A percentile compares a stretch with the other conserved stretches of the same genome.
These are phyloP conservation scores for Stercorarius parasiticus DNA, from an alignment of 2,113 vertebrate genomes.

Conservation along the genomic window DNA sequence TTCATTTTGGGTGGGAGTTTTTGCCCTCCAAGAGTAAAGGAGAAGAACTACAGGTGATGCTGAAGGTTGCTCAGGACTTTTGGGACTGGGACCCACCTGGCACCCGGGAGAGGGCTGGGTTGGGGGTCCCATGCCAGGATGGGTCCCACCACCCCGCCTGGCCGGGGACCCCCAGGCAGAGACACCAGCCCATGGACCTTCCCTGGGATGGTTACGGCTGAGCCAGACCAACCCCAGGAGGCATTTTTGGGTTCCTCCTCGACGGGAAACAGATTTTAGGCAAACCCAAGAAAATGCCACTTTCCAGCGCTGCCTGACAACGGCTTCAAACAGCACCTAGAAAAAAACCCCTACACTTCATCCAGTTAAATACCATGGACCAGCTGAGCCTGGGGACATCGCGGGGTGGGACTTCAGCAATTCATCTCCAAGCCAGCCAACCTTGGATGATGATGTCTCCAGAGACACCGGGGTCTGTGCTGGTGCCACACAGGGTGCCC, in stretches of 20 bases:
- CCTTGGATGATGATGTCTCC: fast-evolving
- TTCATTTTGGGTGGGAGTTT: background rate
- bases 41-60: background rate
- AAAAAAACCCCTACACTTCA: background rate
- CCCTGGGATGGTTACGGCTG: fast-evolving
- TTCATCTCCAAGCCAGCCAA: background rate
- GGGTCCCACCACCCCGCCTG: background rate
- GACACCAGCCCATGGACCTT: background rate
- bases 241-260: background rate
- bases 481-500: background rate
- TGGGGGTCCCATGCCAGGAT: background rate
- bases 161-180: background rate
- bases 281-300: background rate
- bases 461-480: background rate
- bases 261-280: background rate
- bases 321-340: background rate
- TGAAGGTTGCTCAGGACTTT: background rate
- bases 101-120: background rate
- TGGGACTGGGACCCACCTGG: fast-evolving
- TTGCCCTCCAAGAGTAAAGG: background rate
- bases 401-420: background rate
- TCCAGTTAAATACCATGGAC: background rate
- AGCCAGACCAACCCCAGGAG: background rate
- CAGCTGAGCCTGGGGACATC: background rate
- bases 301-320: background rate